phyloP scores from a whole-genome alignment of 2,113 vertebrate genomes.

The Corythornis cristatus region DNA sequence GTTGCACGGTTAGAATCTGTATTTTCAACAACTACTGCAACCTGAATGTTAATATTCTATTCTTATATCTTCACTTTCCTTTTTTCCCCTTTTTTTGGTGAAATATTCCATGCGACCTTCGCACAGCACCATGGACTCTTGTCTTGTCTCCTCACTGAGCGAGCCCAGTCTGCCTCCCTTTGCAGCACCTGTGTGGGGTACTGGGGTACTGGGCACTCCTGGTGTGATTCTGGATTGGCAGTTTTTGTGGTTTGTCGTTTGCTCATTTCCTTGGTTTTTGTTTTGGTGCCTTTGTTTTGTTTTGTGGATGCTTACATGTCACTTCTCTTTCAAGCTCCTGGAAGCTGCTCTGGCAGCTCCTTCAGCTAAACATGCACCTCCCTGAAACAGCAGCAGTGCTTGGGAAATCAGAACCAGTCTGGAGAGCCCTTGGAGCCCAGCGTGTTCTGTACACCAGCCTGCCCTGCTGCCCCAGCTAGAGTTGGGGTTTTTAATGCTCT shows the following conservation, averaged over 20 bases:
- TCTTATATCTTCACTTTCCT: neutral
- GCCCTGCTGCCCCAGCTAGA: neutral
- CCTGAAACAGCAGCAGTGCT: neutral
- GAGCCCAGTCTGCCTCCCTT: neutral
- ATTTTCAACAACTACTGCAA: neutral
- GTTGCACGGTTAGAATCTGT: neutral
- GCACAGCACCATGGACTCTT: rapidly evolving
- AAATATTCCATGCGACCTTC: neutral
- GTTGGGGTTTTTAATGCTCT: neutral
- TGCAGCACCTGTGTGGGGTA: neutral
- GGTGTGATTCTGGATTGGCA: neutral
- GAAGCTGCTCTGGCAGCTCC: neutral
- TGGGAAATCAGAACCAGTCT: neutral
- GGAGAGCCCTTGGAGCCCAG: neutral
- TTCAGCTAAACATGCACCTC: neutral
- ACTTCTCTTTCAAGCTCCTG: neutral
- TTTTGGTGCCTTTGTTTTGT: neutral
- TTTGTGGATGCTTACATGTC: neutral
- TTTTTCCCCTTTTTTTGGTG: neutral
- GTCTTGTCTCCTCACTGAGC: neutral
- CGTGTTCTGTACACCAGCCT: neutral
- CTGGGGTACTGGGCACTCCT: no score
- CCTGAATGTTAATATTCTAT: neutral
- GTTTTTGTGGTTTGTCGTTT: neutral
- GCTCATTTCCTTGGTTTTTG: neutral